Evolutionary conservation across 2,113 vertebrate species (phyloP).

Genomic region (Dolichotis patagonum): DNA sequence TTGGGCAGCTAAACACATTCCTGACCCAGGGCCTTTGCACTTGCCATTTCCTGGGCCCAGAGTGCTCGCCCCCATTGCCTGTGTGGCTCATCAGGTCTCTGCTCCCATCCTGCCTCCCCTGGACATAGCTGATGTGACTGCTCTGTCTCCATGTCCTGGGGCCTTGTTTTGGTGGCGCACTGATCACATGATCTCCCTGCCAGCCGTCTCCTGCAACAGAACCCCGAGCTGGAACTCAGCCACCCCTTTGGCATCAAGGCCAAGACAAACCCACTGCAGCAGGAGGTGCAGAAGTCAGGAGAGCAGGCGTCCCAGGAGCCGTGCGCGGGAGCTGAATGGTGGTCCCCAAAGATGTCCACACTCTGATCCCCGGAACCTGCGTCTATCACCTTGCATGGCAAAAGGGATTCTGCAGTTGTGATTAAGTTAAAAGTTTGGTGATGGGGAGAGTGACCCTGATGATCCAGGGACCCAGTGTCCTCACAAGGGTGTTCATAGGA

Average conservation of each 20-base stretch:
- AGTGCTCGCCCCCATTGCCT: background rate
- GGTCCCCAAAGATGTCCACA: background rate
- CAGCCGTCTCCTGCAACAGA: background rate
- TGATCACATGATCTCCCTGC: background rate
- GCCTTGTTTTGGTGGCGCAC: background rate
- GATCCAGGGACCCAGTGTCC: accelerated
- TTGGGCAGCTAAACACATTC: background rate
- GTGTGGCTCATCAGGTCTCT: background rate
- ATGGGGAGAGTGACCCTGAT: too few relatives aligned
- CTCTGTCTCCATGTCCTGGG: background rate
- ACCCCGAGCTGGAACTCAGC: background rate
- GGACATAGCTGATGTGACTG: background rate
- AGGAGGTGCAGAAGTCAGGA: accelerated
- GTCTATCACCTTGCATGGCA: background rate
- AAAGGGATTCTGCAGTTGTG: background rate
- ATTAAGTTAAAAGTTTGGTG: background rate
- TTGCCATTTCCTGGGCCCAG: background rate
- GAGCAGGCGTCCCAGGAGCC: too few relatives aligned
- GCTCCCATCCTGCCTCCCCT: background rate
- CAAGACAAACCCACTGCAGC: accelerated
- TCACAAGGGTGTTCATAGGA: background rate
- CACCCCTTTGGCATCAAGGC: background rate
- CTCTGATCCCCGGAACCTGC: background rate
- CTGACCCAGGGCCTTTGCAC: background rate
- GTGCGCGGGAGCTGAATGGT: accelerated